Conservation (phyloP, 2,113 vertebrate species). For the Collichthys lucidus region DNA sequence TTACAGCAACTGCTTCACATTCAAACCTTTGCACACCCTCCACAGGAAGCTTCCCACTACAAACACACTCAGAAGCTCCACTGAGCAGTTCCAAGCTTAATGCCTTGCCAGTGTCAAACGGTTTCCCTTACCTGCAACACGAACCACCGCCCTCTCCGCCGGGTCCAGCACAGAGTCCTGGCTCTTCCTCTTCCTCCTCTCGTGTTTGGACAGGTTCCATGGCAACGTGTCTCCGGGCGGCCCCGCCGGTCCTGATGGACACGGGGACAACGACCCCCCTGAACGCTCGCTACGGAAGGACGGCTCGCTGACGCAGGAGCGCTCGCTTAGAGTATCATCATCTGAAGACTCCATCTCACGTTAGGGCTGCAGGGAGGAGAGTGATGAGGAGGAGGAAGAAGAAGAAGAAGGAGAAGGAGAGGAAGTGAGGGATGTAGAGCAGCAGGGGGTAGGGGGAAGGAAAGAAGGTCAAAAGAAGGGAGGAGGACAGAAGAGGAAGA, state of each 20-base stretch:
- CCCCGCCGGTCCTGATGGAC: conserved; percentile 87
- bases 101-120: background rate
- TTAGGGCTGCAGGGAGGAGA: conserved; percentile 36
- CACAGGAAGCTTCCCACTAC: background rate
- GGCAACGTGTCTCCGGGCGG: conserved; percentile 95
- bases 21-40: background rate
- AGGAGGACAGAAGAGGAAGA: background rate
- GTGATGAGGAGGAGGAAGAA: background rate
- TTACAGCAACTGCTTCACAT: background rate
- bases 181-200: conserved; percentile 96
- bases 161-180: conserved; percentile 98
- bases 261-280: conserved; percentile 93
- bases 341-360: conserved; percentile 95
- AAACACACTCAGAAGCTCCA: background rate
- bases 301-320: conserved; percentile 92
- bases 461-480: conserved; percentile 53
- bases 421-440: background rate
- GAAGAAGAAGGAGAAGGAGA: background rate
- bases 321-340: conserved; percentile 96
- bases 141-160: conserved; percentile 95
- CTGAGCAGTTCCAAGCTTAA: background rate
- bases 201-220: conserved; percentile 97
- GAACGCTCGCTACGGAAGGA: conserved; percentile 94
- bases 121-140: conserved; percentile 91
- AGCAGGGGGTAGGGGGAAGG: background rate